Evolutionary conservation across 30 jellyfish, hydroid and myxozoan species (phyloP).

Genomic region (Aurelia sp.): DNA sequence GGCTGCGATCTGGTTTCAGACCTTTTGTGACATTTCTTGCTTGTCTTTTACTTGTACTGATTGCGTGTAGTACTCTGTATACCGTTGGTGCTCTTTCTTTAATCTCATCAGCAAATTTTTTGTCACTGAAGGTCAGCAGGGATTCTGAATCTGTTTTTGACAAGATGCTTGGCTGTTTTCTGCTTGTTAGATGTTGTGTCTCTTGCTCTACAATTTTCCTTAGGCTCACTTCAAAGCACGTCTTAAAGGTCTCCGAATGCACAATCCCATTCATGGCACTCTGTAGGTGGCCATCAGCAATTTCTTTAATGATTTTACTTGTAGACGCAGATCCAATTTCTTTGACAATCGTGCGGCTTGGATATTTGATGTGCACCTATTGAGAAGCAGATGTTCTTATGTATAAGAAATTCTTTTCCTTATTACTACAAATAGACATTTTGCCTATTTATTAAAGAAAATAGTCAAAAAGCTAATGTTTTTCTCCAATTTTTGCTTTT

Average conservation of each 20-base stretch:
- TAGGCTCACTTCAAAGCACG: conserved; percentile 27
- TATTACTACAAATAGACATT: too few species aligned
- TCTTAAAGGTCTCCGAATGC: background rate
- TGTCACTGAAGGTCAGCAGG: conserved; percentile 24
- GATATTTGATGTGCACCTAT: conserved; percentile 33
- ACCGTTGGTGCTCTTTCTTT: conserved; percentile 26
- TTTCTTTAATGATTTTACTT: conserved; percentile 11
- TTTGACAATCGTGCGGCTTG: conserved; percentile 19
- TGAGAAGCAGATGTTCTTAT: conserved; percentile 8
- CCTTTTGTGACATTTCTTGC: conserved; percentile 34
- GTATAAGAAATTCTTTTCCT: background rate
- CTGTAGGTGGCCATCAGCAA: background rate
- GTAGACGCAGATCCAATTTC: conserved; percentile 17
- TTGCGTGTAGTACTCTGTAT: background rate
- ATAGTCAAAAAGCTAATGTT: too few species aligned
- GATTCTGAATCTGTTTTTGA: conserved; percentile 31
- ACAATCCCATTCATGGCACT: too few species aligned
- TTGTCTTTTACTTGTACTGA: conserved; percentile 20
- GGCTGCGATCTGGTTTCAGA: conserved; percentile 23
- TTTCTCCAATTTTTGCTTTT: too few species aligned
- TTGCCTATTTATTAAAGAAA: too few species aligned
- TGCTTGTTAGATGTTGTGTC: conserved; percentile 32
- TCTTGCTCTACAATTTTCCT: conserved; percentile 21
- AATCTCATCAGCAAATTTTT: conserved; percentile 16
- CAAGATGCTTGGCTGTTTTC: conserved; percentile 18